Conservation (phyloP, 2,113 vertebrate species). For the Parus major region DNA sequence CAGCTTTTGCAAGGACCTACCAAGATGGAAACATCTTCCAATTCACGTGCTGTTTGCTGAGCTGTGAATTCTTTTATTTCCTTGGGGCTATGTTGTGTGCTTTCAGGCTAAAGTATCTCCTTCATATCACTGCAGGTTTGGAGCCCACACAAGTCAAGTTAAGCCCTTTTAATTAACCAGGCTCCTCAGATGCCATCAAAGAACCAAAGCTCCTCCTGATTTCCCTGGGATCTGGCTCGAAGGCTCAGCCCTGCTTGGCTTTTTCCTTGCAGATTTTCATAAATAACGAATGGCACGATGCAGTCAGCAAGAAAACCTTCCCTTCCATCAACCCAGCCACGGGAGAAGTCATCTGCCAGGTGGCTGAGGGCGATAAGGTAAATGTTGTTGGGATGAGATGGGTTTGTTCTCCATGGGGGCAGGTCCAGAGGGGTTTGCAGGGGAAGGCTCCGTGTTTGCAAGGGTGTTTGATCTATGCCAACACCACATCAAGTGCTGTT, state of each 20-base stretch:
- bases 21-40: neutral
- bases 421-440: neutral
- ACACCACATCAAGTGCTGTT: accelerated
- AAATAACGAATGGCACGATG: conserved; percentile 92
- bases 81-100: neutral
- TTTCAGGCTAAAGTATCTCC: neutral
- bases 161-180: neutral
- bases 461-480: neutral
- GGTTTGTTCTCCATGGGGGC: accelerated
- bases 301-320: conserved; percentile 88
- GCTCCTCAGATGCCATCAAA: neutral
- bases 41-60: neutral
- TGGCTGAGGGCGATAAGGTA: conserved; percentile 91
- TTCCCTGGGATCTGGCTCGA: neutral
- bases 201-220: neutral
- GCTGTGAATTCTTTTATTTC: neutral
- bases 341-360: conserved; percentile 90
- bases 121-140: neutral
- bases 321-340: conserved; percentile 90
- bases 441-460: neutral
- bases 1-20: neutral
- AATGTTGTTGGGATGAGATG: neutral
- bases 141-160: neutral
- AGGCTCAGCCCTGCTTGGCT: neutral
- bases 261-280: conserved; percentile 87